These are phyloP conservation scores for Corythaixoides concolor DNA, from an alignment of 2,113 vertebrate species.

Conservation along the genomic window DNA sequence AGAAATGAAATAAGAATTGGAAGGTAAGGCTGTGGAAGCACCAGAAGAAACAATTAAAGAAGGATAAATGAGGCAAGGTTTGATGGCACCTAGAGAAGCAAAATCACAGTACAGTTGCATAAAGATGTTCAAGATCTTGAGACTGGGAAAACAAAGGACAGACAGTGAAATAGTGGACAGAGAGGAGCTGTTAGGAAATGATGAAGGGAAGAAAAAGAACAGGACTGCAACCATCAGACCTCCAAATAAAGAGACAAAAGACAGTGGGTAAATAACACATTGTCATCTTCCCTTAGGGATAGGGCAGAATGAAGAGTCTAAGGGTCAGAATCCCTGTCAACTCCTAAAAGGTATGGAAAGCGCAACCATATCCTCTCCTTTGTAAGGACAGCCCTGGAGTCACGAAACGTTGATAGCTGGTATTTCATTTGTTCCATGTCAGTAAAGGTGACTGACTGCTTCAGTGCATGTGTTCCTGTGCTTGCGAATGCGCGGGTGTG, in stretches of 20 bases:
- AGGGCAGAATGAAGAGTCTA: not conserved
- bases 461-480: not conserved
- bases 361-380: not conserved
- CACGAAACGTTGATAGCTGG: not conserved
- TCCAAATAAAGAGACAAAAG: not conserved
- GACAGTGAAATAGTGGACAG: not conserved
- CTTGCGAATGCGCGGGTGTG: not conserved
- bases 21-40: not conserved
- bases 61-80: not conserved
- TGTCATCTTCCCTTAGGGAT: not conserved
- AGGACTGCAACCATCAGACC: not conserved
- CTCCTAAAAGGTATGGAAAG: not conserved
- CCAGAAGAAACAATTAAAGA: not conserved
- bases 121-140: not conserved
- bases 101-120: not conserved
- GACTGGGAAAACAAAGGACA: not conserved
- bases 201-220: not conserved
- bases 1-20: not conserved
- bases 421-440: not conserved
- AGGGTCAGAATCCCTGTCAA: not conserved
- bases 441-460: not conserved
- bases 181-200: not conserved
- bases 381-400: not conserved
- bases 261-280: not conserved
- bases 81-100: not conserved